Evolutionary conservation across 2,888 invertebrate genomes (phyloP).

Genomic region (Fragum sueziense): DNA sequence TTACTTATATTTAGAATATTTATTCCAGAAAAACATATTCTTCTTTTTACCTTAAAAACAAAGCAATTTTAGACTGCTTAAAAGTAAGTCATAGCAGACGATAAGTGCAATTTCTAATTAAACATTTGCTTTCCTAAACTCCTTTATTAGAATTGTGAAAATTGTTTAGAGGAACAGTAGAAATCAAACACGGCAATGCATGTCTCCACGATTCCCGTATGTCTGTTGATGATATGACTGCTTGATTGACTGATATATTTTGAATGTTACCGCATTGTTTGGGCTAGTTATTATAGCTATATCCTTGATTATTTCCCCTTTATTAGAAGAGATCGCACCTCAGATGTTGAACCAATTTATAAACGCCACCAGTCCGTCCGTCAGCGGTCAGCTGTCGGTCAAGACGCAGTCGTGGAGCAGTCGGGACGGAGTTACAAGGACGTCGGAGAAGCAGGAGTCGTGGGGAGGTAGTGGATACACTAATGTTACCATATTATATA

Average conservation of each 20-base stretch:
- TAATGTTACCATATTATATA: neutral
- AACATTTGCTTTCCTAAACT: too few species aligned
- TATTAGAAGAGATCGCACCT: constrained; percentile 69
- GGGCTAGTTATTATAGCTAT: neutral
- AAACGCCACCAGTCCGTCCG: constrained; percentile 64
- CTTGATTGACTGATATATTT: neutral
- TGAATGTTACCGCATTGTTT: neutral
- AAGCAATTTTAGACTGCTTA: too few species aligned
- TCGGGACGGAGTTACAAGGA: constrained; percentile 70
- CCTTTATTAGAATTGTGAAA: too few species aligned
- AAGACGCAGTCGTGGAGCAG: constrained; percentile 79
- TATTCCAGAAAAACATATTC: too few species aligned
- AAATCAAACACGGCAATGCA: too few species aligned
- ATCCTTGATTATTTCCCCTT: constrained; percentile 40
- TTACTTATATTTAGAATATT: too few species aligned
- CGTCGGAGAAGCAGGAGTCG: constrained; percentile 75
- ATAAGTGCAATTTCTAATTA: too few species aligned
- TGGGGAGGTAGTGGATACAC: constrained; percentile 77
- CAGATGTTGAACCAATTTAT: constrained; percentile 69
- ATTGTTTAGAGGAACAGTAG: too few species aligned
- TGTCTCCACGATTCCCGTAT: constrained; percentile 2
- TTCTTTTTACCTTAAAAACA: too few species aligned
- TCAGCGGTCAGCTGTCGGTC: constrained; percentile 75
- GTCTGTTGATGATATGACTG: constrained; percentile 7
- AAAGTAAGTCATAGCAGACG: too few species aligned